Conservation (phyloP, 2,888 invertebrate genomes). For the Pristionchus exspectatus region DNA sequence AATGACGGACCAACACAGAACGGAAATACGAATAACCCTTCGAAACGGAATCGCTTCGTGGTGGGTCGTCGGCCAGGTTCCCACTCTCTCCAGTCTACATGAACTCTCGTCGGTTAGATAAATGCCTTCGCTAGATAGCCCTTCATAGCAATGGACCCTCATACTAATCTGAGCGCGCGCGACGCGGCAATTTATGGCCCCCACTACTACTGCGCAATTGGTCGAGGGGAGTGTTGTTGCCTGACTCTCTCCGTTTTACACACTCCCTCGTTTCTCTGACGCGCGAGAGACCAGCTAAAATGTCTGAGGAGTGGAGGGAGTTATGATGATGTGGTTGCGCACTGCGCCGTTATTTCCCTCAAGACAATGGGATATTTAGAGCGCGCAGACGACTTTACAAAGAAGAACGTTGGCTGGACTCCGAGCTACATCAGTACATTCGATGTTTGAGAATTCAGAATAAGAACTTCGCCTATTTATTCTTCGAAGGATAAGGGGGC, state of each 20-base stretch:
- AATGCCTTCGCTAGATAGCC: not conserved
- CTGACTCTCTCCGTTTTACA: too few species aligned
- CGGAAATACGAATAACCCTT: too few species aligned
- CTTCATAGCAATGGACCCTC: not conserved
- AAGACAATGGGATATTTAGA: not conserved
- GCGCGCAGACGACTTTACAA: not conserved
- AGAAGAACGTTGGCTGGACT: not conserved
- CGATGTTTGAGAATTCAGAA: too few species aligned
- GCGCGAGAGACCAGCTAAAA: too few species aligned
- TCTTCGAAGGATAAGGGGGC: too few species aligned
- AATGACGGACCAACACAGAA: too few species aligned
- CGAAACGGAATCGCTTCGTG: too few species aligned
- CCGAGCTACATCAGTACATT: not conserved
- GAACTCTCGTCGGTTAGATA: not conserved
- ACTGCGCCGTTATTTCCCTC: not conserved
- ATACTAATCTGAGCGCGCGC: not conserved
- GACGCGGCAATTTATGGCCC: not conserved
- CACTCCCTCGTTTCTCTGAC: too few species aligned
- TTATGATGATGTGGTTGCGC: slow-evolving; percentile 32
- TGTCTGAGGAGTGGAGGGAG: too few species aligned
- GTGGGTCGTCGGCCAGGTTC: too few species aligned
- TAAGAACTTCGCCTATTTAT: too few species aligned
- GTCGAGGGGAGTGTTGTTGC: too few species aligned
- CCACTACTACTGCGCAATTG: slow-evolving; percentile 10
- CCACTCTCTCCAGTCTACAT: not conserved